A percentile compares a stretch with the other conserved stretches of the same genome.
These are phyloP conservation scores for Muscicapa striata DNA, from an alignment of 2,797 vertebrate species.

Conservation along the genomic window DNA sequence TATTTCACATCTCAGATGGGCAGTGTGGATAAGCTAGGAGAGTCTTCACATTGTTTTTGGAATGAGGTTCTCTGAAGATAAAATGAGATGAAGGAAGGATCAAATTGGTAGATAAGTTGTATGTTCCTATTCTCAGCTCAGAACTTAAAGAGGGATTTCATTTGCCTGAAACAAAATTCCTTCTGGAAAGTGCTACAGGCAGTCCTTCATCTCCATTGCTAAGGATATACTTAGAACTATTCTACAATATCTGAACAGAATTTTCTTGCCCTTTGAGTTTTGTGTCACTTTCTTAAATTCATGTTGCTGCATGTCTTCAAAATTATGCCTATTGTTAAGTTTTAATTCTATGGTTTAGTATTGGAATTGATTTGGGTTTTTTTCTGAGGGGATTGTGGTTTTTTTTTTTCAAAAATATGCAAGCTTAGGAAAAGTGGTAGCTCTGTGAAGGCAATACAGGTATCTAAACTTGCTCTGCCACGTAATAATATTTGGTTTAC, in stretches of 20 bases:
- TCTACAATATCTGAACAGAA: not conserved
- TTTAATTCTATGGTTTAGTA: not conserved
- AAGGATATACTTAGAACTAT: not conserved
- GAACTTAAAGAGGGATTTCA: not conserved
- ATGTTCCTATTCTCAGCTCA: not conserved
- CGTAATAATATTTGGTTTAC: not conserved
- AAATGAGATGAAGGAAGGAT: not conserved
- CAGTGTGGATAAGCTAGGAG: not conserved
- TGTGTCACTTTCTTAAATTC: not conserved
- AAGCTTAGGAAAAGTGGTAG: not conserved
- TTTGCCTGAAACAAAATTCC: not conserved
- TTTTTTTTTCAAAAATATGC: accelerated
- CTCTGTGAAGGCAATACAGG: not conserved
- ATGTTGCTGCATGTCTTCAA: not conserved
- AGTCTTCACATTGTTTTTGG: not conserved
- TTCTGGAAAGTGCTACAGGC: not conserved
- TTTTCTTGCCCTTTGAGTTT: not conserved
- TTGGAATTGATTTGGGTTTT: not conserved
- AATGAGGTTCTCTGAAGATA: not conserved
- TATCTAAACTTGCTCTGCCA: not conserved
- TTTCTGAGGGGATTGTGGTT: not conserved
- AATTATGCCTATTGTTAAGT: not conserved
- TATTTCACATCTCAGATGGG: not conserved
- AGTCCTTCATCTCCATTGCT: not conserved
- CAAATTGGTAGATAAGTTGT: not conserved